These are phyloP conservation scores for Dusona sp. DNA, from an alignment of 2,888 invertebrate species.

Conservation along the genomic window DNA sequence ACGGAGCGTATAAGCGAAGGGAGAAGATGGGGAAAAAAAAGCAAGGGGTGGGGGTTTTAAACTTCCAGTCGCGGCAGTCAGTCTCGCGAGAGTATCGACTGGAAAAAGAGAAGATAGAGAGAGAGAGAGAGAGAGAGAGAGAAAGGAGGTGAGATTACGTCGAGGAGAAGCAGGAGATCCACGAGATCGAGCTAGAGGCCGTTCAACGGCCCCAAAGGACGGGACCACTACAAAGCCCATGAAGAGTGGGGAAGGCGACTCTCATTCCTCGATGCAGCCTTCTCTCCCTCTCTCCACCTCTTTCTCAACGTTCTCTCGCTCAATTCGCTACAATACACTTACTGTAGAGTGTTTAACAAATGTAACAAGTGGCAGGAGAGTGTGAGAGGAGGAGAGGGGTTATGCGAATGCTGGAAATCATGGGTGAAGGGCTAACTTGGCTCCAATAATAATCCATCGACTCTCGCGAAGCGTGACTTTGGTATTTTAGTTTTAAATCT, in stretches of 20 bases:
- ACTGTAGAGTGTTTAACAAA: conserved; percentile 63
- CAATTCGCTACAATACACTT: conserved; percentile 23
- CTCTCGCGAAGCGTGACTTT: conserved; percentile 52
- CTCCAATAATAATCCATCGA: conserved; percentile 56
- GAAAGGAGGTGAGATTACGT: conserved; percentile 34
- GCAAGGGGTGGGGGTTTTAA: conserved; percentile 27
- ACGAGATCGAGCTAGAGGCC: conserved; percentile 68
- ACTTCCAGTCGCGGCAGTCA: conserved; percentile 33
- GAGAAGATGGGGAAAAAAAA: conserved; percentile 5
- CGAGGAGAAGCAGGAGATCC: conserved; percentile 58
- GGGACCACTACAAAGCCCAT: conserved; percentile 41
- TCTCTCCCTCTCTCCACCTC: conserved; percentile 42
- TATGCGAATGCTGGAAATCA: conserved; percentile 47
- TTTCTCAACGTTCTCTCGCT: conserved; percentile 52
- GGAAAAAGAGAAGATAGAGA: conserved; percentile 27
- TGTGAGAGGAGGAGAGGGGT: conserved; percentile 15
- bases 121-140: conserved; percentile 56
- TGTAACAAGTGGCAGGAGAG: conserved; percentile 57
- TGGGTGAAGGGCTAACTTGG: conserved; percentile 60
- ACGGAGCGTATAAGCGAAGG: conserved; percentile 16
- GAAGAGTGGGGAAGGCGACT: conserved; percentile 33
- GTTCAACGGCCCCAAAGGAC: conserved; percentile 70
- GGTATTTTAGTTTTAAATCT: conserved; percentile 38
- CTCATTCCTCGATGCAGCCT: conserved; percentile 51
- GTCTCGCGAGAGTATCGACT: conserved; percentile 39